Evolutionary conservation across 2,888 invertebrate species (phyloP).

Genomic region (Cryptocephalus moraei): DNA sequence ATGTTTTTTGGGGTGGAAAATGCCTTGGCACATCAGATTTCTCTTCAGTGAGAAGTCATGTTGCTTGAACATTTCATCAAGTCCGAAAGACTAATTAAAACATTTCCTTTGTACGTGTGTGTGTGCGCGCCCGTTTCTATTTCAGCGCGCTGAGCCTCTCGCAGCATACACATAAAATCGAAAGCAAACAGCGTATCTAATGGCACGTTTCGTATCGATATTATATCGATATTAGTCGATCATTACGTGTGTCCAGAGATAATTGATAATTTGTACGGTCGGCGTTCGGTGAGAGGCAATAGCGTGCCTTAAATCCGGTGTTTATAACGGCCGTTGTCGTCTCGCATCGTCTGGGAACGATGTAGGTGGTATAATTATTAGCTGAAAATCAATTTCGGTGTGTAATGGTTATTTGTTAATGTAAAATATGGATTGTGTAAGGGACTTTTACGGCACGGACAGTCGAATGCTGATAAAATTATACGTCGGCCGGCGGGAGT

Average conservation of each 20-base stretch:
- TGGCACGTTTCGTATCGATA: conserved; percentile 16
- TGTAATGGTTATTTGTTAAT: conserved; percentile 16
- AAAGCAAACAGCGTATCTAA: conserved; percentile 17
- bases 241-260: conserved; percentile 16
- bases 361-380: conserved; percentile 16
- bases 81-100: too few relatives aligned
- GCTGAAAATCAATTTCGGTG: conserved; percentile 16
- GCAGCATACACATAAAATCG: conserved; percentile 5
- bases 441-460: too few relatives aligned
- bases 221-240: conserved; percentile 20
- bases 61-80: too few relatives aligned
- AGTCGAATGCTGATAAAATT: too few relatives aligned
- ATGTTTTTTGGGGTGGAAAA: too few relatives aligned
- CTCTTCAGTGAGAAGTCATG: too few relatives aligned
- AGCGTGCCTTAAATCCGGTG: conserved; percentile 5
- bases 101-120: too few relatives aligned
- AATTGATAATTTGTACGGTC: conserved; percentile 16
- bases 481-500: too few relatives aligned
- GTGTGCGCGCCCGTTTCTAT: too few relatives aligned
- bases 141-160: too few relatives aligned
- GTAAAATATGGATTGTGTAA: neutral
- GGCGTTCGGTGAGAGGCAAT: conserved; percentile 2
- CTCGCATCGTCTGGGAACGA: conserved; percentile 4
- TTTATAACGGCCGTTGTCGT: conserved; percentile 5
- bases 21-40: too few relatives aligned